Evolutionary conservation across 2,888 invertebrate genomes (phyloP), one percentile per base, ranked within the genome.

Genomic region (Syritta pipiens): DNA sequence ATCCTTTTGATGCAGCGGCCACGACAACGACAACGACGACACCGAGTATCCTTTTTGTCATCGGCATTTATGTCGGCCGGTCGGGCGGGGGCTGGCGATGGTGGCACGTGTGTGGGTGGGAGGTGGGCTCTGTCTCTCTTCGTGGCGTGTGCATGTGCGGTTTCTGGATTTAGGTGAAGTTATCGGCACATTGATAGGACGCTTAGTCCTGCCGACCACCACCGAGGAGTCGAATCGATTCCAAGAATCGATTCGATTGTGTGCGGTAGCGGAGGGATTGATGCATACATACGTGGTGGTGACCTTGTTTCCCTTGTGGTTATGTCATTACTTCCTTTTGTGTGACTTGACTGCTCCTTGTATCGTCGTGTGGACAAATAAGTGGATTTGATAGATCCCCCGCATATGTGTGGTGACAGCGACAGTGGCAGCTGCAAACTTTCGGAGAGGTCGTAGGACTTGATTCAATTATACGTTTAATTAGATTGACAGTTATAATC

Each of bases 1-100:
- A 79, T 68, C 79, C 68, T 68, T 79, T 62, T 74, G 62, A 68
- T 74, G 67, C 74, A 63, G 74, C 42, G 55, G n/a, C n/a, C n/a
- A n/a, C n/a, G n/a, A n/a, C n/a, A 74, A 42, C 32, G 74, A 68
- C n/a, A n/a, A n/a, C n/a, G n/a, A n/a, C n/a, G n/a, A n/a, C n/a
- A n/a, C n/a, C n/a, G n/a, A n/a, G n/a, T 79, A 68, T 79, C 74
- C 67, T 65, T 68, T 62, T 57, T 68, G 60, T 65, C 37, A 51
- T 49, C 55, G 44, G 49, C 51, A 49, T 71, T 28, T 35, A 5
- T 69, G 68, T 68, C 46, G 9, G 30, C 37, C 3, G 17, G 69
- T 12, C 10, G 20, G 14, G 20, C 7, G 24, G 10, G n/a, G 4
- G 10, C n/a, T 20, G 9, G 24, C 10, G 17, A 14, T 9, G 17